Evolutionary conservation across 2,888 invertebrate genomes (phyloP).

Genomic region (Scrobipalpa costella): DNA sequence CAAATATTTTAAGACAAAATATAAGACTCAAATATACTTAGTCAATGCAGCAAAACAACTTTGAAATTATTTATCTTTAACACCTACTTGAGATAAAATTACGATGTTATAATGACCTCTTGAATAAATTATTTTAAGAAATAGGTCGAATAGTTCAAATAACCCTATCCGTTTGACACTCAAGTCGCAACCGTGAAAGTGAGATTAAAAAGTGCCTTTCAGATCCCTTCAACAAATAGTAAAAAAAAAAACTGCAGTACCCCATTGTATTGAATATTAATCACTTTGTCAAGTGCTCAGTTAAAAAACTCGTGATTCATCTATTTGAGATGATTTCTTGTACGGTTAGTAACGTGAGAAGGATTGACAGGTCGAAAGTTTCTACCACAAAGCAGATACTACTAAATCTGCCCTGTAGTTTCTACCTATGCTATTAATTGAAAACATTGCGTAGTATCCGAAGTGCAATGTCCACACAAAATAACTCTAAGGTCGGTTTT

Average conservation of each 20-base stretch:
- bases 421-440: constrained; percentile 10
- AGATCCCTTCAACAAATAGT: constrained; percentile 29
- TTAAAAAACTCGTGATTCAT: constrained; percentile 36
- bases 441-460: constrained; percentile 1
- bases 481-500: no score
- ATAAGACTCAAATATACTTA: no score
- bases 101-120: neutral
- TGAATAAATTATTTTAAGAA: no score
- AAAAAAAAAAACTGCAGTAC: neutral
- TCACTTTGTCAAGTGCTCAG: constrained; percentile 47
- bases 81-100: neutral
- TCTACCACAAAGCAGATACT: no score
- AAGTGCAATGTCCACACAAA: constrained; percentile 43
- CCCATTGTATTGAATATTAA: constrained; percentile 31
- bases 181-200: neutral
- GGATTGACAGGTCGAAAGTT: constrained; percentile 32
- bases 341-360: constrained; percentile 37
- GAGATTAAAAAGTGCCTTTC: constrained; percentile 1
- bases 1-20: no score
- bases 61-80: no score
- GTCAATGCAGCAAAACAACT: no score
- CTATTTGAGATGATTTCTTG: constrained; percentile 28
- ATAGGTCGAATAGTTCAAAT: no score
- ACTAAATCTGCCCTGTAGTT: no score
- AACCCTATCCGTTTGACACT: no score